Conservation (phyloP, 2,113 vertebrate species). For the Xiphias gladius region DNA sequence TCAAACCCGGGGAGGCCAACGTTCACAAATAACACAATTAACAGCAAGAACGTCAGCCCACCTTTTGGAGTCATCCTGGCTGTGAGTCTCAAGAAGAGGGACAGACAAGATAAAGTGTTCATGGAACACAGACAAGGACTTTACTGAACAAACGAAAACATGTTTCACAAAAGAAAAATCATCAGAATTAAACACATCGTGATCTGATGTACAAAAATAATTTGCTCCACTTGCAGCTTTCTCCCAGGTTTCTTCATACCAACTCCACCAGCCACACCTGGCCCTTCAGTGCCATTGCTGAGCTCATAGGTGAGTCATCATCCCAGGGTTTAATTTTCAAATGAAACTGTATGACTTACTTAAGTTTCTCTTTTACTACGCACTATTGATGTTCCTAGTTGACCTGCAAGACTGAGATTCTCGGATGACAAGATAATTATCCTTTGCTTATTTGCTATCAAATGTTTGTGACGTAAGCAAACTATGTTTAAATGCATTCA, state of each 20-base stretch:
- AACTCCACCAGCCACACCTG: constrained; percentile 99
- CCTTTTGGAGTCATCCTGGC: too few relatives aligned
- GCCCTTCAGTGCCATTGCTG: constrained; percentile 97
- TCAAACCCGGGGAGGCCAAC: too few relatives aligned
- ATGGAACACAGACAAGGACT: too few relatives aligned
- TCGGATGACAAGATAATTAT: neutral
- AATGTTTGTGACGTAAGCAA: neutral
- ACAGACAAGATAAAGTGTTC: too few relatives aligned
- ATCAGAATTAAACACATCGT: too few relatives aligned
- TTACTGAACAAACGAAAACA: too few relatives aligned
- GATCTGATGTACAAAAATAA: neutral
- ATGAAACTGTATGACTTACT: rapidly evolving
- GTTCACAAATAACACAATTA: too few relatives aligned
- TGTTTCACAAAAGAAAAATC: too few relatives aligned
- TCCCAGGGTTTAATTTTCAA: neutral
- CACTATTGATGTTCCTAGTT: neutral
- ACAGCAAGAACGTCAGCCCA: too few relatives aligned
- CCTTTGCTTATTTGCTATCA: neutral
- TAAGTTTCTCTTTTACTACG: neutral
- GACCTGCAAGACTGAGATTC: neutral
- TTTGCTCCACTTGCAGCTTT: constrained; percentile 85
- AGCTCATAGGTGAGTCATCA: constrained; percentile 94
- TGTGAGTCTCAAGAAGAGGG: too few relatives aligned
- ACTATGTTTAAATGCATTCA: neutral
- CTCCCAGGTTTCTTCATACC: constrained; percentile 93